Base-by-base conservation (phyloP, 53 echinoderm and acorn worm genomes). In the Echinarachnius parma region DNA sequence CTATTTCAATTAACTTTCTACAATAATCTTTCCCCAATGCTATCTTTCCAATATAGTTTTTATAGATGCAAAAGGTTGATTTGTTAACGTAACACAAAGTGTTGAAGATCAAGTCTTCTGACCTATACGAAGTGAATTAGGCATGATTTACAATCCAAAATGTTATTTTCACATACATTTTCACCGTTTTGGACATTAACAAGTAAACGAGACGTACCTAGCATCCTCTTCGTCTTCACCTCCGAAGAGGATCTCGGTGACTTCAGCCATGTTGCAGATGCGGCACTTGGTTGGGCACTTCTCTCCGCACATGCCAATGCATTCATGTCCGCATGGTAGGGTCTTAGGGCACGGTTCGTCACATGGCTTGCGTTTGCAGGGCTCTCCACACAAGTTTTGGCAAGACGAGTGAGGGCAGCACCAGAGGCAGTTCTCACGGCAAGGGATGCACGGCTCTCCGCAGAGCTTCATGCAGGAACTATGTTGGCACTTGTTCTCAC, bases 261-360 rank as follows among this genome's bases (percentile, higher is more conserved):
- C 89, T 50, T 94, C 87, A 5, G 84, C 85, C 49, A 30, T 62
- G 75, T 96, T 14, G 53, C 96, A 96, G 21, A 76, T 39, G 25
- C 87, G 84, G 34, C 96, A 91, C 70, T 90, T 84, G 29, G 56
- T 70, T 1, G 85, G 91, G 35, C 96, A 96, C 9, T 62, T 77
- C 46, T 96, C 96, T 21, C 96, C 96, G 64, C 96, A 96, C 28
- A 96, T 29, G 10, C 96, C 96, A 35, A 91, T 91, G 55, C 96
- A 96, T 4, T 53, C 76, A 60, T 96, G 96, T 32, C 80, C 79
- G 34, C 91, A 96, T 24, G 30, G 74, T 0, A 93, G 86, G 10
- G 10, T 87, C 46, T 68, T 65, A 4, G 14, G 26, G 34, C 90
- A 95, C 10, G 91, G 87, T 37, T 64, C 34, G 34, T 83, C 39